Evolutionary conservation across 2,113 vertebrate genomes (phyloP), one percentile per base, ranked within the genome.

Genomic region (Stegastes partitus): DNA sequence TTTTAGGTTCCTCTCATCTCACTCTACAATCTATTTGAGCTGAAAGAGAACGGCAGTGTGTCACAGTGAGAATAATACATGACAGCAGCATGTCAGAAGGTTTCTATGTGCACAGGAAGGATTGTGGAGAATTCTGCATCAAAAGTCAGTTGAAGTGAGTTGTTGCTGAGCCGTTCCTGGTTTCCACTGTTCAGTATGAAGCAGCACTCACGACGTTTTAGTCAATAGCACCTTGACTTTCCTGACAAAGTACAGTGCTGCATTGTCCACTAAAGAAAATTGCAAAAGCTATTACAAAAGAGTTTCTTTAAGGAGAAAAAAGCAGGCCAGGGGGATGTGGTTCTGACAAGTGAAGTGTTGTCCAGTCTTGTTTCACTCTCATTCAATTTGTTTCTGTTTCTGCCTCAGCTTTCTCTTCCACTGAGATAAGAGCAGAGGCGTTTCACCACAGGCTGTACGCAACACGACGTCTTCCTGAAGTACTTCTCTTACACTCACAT

Each of bases 181-280:
- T 22, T 18, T 69, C 19, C 28, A 67, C 7, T 1, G 14, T 22
- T 56, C 22, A 10, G 11, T 61, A 23, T 72, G 42, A 61, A 68
- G 74, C 45, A 37, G 21, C 39, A 49, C 28, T n/a, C 26, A 19
- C 8, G 23, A 51, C 14, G 0, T 44, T 78, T 59, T 22, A 25
- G 45, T 65, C 63, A 59, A 74, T 50, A 59, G 21, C 14, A 25
- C 22, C 59, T 85, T 67, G 45, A 73, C 79, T 85, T 77, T 31
- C 56, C 67, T 57, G 56, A 74, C 62, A 78, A 12, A 50, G 15
- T 53, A 0, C 56, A 42, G 62, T 11, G 34, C 68, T 51, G 25
- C 42, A 18, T 18, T 79, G 70, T 68, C 54, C 54, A 62, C 47
- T 25, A 42, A 73, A 25, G 66, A 62, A 77, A 65, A 78, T 45